phyloP scores from a whole-genome alignment of 37 sponge, comb jelly and placozoan species.

The Beroe ovata region DNA sequence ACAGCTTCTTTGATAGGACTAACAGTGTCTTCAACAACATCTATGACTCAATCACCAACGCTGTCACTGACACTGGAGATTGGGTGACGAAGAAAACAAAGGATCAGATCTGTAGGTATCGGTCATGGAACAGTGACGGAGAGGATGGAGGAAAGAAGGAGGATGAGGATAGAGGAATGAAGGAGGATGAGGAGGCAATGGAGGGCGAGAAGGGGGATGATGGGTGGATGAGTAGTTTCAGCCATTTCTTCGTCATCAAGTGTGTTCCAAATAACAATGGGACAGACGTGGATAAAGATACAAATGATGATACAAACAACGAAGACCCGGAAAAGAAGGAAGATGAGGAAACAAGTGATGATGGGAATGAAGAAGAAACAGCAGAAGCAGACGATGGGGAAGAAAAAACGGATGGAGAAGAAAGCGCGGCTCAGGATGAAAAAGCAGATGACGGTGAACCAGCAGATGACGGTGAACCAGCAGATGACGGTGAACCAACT shows the following conservation, averaged over 20 bases:
- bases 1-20: too few relatives aligned
- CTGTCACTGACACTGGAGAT: not conserved
- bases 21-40: too few relatives aligned
- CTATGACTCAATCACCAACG: too few relatives aligned
- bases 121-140: not conserved
- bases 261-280: too few relatives aligned
- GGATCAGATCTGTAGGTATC: not conserved
- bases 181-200: not conserved
- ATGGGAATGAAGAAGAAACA: not conserved
- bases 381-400: not conserved
- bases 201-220: not conserved
- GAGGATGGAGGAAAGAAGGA: not conserved
- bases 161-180: not conserved
- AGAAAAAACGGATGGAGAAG: not conserved
- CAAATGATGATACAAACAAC: too few relatives aligned
- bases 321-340: not conserved
- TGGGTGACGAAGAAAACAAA: not conserved
- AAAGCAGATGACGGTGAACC: not conserved
- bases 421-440: not conserved
- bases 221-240: too few relatives aligned
- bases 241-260: too few relatives aligned
- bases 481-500: not conserved
- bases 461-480: not conserved
- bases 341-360: not conserved
- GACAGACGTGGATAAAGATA: too few relatives aligned